These are phyloP conservation scores for Telmatochromis brachygnathus DNA, from an alignment of 2,113 vertebrate species.

Conservation along the genomic window DNA sequence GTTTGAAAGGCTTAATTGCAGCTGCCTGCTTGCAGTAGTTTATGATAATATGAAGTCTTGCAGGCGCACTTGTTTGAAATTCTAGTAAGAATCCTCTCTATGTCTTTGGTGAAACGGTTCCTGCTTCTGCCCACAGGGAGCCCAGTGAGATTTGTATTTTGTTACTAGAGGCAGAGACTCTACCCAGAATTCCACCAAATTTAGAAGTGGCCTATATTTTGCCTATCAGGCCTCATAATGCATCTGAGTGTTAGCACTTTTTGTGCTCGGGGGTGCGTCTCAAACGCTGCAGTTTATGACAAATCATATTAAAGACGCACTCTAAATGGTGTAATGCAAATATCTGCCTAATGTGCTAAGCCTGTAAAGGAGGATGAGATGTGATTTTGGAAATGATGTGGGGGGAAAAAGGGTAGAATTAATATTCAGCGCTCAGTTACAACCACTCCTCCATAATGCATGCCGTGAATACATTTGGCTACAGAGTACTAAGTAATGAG, in stretches of 20 bases:
- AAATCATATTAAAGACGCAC: neutral
- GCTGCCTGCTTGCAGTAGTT: slow-evolving; percentile 2
- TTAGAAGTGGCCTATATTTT: slow-evolving; percentile 37
- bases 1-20: slow-evolving; percentile 18
- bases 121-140: neutral
- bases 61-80: neutral
- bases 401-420: neutral
- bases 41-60: neutral
- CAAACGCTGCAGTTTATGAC: neutral
- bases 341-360: neutral
- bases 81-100: neutral
- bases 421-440: slow-evolving; percentile 5
- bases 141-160: neutral
- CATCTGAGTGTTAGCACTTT: neutral
- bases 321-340: neutral
- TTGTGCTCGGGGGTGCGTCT: neutral
- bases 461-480: slow-evolving; percentile 27
- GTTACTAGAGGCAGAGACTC: slow-evolving; percentile 31
- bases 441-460: slow-evolving; percentile 28
- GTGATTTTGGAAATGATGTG: neutral
- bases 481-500: neutral
- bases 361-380: neutral
- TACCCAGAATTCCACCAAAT: slow-evolving; percentile 43
- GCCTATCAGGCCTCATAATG: neutral
- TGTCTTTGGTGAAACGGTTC: neutral